phyloP scores from a whole-genome alignment of 1,140 invertebrate species.

The Leucophenga varia region DNA sequence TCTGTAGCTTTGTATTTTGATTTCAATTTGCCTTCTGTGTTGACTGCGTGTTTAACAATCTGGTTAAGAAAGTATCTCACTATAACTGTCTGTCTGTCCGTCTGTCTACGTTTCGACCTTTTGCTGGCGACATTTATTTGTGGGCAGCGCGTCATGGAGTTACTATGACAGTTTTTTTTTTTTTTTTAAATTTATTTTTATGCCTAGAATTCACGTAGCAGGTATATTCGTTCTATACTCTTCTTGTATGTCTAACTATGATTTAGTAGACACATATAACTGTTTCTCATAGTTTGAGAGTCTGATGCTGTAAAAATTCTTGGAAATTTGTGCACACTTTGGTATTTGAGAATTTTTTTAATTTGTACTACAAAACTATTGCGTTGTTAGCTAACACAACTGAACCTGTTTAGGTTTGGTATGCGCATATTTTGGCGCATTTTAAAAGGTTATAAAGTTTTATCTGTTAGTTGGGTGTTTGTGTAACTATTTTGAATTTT shows the following conservation, averaged over 20 bases:
- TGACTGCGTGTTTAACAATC: background rate
- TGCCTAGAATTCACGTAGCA: slow-evolving; percentile 42
- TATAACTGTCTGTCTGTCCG: background rate
- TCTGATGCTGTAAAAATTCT: slow-evolving; percentile 49
- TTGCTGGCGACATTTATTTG: slow-evolving; percentile 10
- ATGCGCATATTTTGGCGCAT: no score
- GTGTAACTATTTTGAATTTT: no score
- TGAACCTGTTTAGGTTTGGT: no score
- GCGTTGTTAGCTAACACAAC: no score
- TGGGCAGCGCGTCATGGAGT: slow-evolving; percentile 6
- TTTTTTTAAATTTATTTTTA: slow-evolving; percentile 38
- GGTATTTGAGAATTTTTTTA: no score
- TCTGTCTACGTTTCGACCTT: slow-evolving; percentile 1
- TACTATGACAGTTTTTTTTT: slow-evolving; percentile 37
- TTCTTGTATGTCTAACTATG: slow-evolving; percentile 1
- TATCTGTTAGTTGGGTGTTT: no score
- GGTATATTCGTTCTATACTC: slow-evolving; percentile 22
- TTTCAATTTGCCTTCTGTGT: slow-evolving; percentile 39
- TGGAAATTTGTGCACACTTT: slow-evolving; percentile 55
- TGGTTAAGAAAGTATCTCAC: slow-evolving; percentile 14
- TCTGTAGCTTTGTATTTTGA: slow-evolving; percentile 34
- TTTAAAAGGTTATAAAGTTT: no score
- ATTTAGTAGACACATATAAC: slow-evolving; percentile 18
- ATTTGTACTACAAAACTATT: no score
- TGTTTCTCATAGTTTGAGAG: slow-evolving; percentile 3